Base-by-base conservation (phyloP, 2,797 vertebrate genomes). In the Syngnathus acus region DNA sequence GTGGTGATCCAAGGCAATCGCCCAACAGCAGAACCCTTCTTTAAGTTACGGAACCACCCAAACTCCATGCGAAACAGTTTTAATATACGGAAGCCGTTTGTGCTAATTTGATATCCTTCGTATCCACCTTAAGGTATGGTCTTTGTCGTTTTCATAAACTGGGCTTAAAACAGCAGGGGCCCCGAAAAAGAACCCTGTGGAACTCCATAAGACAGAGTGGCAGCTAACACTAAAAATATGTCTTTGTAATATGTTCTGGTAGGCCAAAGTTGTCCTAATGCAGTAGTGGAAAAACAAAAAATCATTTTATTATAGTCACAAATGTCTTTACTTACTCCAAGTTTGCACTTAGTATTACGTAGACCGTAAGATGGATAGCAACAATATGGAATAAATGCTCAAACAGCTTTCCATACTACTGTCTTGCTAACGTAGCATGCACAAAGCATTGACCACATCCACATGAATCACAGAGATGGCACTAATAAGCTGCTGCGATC, bases 21-120 rank as follows among this genome's bases (percentile, higher is more conserved):
- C 60, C 51, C 59, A 73, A 78, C 69, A 78, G 63, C 62, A 65
- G 10, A 48, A 37, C 47, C 55, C 40, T 76, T 73, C 60, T 78
- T 54, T 53, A 62, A 57, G 74, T 50, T 50, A 53, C 71, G 40
- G 62, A 75, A 69, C 68, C 73, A 59, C 72, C 73, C 75, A 39
- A 17, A 66, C 53, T 64, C 58, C 50, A 62, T 66, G 64, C 48
- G 69, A 48, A 72, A 64, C 48, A 76, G 42, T 26, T 40, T 39
- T 54, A 13, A 50, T 64, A 23, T 21, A 58, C 50, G 68, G 62
- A 55, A 64, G 73, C 66, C n/a, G 23, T 67, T 57, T 47, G 57
- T 68, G 68, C 10, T 32, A 32, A 32, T 32, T 32, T 32, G 32
- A 32, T 32, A 32, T 3, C 32, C 32, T 32, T 32, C 32, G 32